Conservation (phyloP, 2,888 invertebrate genomes). For the Ferdinandea cuprea region DNA sequence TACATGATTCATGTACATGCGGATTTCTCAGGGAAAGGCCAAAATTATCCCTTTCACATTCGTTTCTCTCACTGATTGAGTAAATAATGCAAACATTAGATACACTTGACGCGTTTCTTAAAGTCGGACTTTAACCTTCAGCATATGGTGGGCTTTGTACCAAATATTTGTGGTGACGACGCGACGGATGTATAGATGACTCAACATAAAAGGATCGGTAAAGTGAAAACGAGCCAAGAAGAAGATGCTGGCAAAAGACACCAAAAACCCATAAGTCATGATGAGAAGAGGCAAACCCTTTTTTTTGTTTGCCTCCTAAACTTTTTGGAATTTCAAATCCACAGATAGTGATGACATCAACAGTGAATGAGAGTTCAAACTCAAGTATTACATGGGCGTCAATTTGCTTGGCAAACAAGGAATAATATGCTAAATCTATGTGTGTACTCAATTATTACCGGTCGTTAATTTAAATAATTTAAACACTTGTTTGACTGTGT, state of each 20-base stretch:
- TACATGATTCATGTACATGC: constrained; percentile 20
- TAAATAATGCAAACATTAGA: constrained; percentile 29
- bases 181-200: background rate
- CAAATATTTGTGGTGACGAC: background rate
- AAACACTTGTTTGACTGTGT: background rate
- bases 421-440: background rate
- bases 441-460: background rate
- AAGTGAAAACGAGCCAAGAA: background rate
- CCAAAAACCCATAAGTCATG: background rate
- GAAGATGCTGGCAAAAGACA: background rate
- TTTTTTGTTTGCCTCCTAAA: background rate
- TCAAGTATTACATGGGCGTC: background rate
- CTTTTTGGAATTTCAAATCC: background rate
- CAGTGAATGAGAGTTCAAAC: background rate
- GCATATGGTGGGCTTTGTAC: background rate
- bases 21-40: constrained; percentile 24
- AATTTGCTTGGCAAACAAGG: constrained; percentile 2
- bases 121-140: constrained; percentile 21
- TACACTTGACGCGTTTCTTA: constrained; percentile 3
- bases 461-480: background rate
- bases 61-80: background rate
- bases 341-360: constrained; percentile 36
- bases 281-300: constrained; percentile 8
- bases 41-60: constrained; percentile 25
- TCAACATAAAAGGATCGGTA: background rate